Evolutionary conservation across 2,113 vertebrate genomes (phyloP), one percentile per base, ranked within the genome.

Genomic region (Pomatorhinus ruficollis): DNA sequence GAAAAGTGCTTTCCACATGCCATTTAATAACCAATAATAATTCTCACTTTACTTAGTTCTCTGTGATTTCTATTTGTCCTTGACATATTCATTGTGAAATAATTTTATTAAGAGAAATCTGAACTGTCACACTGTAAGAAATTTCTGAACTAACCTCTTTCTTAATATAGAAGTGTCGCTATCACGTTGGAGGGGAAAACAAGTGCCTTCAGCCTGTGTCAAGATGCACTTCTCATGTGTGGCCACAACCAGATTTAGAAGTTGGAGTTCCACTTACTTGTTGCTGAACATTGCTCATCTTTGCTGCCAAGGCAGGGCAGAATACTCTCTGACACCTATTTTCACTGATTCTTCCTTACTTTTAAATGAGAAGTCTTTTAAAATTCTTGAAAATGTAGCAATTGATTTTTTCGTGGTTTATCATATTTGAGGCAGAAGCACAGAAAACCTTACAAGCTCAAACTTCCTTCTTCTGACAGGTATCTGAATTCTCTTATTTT

Each of bases 391-490:
- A 83, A 91, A 65, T 2, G 3, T 25, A 60, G 6, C 1, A 49
- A 42, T 40, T 64, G 15, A 11, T n/a, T 60, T 76, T 75, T 83
- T 63, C 15, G 11, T 61, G 37, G 7, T 61, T 70, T 16, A 53
- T 42, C 47, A 15, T 18, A 1, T 94, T 83, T 72, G 45, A 83
- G 24, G 31, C 44, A 85, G 44, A 28, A 90, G 5, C 1, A 4
- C 22, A 69, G 59, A 64, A 72, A 80, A 74, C 4, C 10, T 69
- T 14, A 42, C 64, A 33, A 76, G 6, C 39, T 92, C 37, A 72
- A n/a, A 39, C 17, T 80, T 92, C 35, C n/a, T 83, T 79, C n/a
- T 87, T 42, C n/a, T 87, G 49, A 49, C 0, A 0, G 0, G 9
- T 52, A 49, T 25, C n/a, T 53, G 22, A 60, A 31, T 72, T 52